Evolutionary conservation across 1,140 invertebrate species (phyloP), one percentile per base, ranked within the genome.

Genomic region (Ceratina australensis): DNA sequence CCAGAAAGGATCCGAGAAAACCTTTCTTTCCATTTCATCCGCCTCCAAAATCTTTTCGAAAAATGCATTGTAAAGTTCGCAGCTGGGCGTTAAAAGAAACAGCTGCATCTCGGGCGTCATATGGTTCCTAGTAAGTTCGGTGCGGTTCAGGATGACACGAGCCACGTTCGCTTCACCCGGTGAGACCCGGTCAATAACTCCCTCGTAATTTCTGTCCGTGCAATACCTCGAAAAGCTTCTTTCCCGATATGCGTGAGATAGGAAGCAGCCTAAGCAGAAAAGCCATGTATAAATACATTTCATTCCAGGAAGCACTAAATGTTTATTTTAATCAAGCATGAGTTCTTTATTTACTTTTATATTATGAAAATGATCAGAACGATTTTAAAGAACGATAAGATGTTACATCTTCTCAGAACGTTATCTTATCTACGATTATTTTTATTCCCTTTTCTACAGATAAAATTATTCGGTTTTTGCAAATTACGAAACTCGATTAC

Each of bases 81-180:
- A 94, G 0, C 88, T 87, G 0, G 92, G 89, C 0, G 94, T 94
- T 12, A 94, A 90, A n/a, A 94, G 87, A 18, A 92, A 90, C 4
- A 94, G 84, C 16, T 86, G 78, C 47, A 94, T 87, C 83, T 94
- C 93, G 0, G 94, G 94, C 8, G 94, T 94, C 72, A 94, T 86
- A 82, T 94, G 93, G 33, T 87, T 69, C 8, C 78, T 80, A 26
- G 86, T 86, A 22, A 89, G 78, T 57, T 85, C 79, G 5, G 87
- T 89, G 16, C 85, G 80, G 12, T 75, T 65, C n/a, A 75, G 66
- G 61, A 89, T 87, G 16, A 61, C 18, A 56, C 72, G 65, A 18
- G 33, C 64, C 54, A 85, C 71, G 7, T 84, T 47, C 0, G 13
- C 0, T n/a, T 79, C 54, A 13, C 52, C 3, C 33, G 26, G 13